Percentiles rank a stretch among this genome's conserved stretches.
phyloP scores from a whole-genome alignment of 2,888 invertebrate species.

The Ectobius pallidus region DNA sequence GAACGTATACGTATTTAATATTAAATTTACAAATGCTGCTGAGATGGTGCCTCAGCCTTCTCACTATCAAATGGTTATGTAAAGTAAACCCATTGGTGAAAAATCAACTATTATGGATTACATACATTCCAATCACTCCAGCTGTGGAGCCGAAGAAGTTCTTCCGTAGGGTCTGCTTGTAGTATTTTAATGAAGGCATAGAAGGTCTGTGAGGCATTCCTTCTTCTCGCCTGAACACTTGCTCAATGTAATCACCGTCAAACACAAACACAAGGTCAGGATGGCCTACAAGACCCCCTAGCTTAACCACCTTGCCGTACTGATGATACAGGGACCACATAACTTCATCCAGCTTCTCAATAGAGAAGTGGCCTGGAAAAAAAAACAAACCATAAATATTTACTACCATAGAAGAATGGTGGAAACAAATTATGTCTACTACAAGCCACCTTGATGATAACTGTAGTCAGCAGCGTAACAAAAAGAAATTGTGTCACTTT shows the following conservation, averaged over 20 bases:
- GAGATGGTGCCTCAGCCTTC: too few species aligned
- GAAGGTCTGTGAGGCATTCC: conserved; percentile 72
- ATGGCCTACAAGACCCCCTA: conserved; percentile 75
- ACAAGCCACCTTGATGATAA: too few species aligned
- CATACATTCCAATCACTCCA: conserved; percentile 78
- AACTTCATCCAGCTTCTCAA: conserved; percentile 63
- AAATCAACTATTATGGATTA: too few species aligned
- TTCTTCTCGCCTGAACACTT: conserved; percentile 73
- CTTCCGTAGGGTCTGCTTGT: conserved; percentile 69
- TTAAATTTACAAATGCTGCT: too few species aligned
- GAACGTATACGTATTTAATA: too few species aligned
- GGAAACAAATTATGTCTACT: too few species aligned
- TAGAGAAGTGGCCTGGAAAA: conserved; percentile 63
- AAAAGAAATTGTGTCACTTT: too few species aligned
- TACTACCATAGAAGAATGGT: too few species aligned
- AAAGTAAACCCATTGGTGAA: too few species aligned
- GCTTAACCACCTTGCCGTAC: conserved; percentile 67
- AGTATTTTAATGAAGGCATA: conserved; percentile 74
- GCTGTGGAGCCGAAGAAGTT: conserved; percentile 75
- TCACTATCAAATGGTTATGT: too few species aligned
- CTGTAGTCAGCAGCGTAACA: too few species aligned
- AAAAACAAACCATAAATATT: too few species aligned
- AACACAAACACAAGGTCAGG: conserved; percentile 76
- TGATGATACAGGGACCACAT: conserved; percentile 63
- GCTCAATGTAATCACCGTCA: conserved; percentile 73